Evolutionary conservation across 2,797 vertebrate genomes (phyloP), one percentile per base, ranked within the genome.

Genomic region (Valencia hispanica): DNA sequence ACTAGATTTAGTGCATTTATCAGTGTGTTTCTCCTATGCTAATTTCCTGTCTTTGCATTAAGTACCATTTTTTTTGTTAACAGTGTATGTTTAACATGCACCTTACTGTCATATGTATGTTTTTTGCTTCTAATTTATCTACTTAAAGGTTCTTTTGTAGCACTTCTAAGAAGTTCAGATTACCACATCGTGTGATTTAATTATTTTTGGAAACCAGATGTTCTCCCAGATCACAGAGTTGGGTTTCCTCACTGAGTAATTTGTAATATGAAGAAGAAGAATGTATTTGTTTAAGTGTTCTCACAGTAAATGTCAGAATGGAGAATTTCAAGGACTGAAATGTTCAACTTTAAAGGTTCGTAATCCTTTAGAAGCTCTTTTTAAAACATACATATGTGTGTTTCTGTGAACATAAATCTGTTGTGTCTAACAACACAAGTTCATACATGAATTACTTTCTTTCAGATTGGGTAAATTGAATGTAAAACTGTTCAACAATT

Each of bases 401-500:
- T 36, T 34, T 69, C 70, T 36, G 51, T n/a, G 18, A 48, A 45
- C 25, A 81, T 9, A 48, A 73, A 63, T 81, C 4, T 2, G 45
- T 43, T 50, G 14, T 5, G 34, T 15, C 34, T 36, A 80, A 70
- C 69, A 68, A 57, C 25, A 2, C 47, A 57, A 39, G 51, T 78
- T 11, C 30, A 74, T 39, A 66, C 55, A 27, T 70, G 17, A 43
- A 11, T 50, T 34, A 32, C 2, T 50, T 73, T 14, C 14, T 30
- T 75, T 57, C 4, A 75, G 15, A 39, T 57, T 11, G 50, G 34
- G 2, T 65, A 5, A 59, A 47, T 79, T 75, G 72, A 10, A 51
- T 27, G 32, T 75, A 70, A 80, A 36, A 73, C 7, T 32, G 57
- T 4, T 25, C 72, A 15, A 30, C 30, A 27, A 47, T 74, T 72